Percentiles rank a stretch among this genome's conserved stretches.
Conservation (phyloP, 2,113 vertebrate genomes). For the Poeciliopsis prolifica region DNA sequence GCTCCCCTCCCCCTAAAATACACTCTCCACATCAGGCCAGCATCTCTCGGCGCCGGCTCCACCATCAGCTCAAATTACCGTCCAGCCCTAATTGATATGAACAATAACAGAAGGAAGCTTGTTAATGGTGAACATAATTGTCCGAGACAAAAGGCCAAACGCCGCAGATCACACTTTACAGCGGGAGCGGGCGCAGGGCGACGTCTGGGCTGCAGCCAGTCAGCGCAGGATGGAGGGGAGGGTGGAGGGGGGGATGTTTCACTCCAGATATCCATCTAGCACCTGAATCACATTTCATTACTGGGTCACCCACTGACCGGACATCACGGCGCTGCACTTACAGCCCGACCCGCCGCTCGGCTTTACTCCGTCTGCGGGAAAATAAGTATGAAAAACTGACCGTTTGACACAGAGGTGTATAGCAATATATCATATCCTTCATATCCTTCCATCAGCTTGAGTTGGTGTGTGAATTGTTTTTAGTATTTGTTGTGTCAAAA, state of each 20-base stretch:
- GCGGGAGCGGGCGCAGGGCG: slow-evolving; percentile 55
- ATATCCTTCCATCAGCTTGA: neutral
- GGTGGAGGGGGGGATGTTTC: slow-evolving; percentile 33
- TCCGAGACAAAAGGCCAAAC: slow-evolving; percentile 66
- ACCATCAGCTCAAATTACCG: slow-evolving; percentile 86
- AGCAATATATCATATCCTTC: neutral
- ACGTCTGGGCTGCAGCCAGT: slow-evolving; percentile 66
- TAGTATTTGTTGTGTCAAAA: neutral
- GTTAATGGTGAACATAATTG: slow-evolving; percentile 84
- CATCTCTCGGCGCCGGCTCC: slow-evolving; percentile 83
- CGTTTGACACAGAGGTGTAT: neutral
- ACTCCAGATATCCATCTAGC: slow-evolving; percentile 67
- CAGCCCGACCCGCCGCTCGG: slow-evolving; percentile 2
- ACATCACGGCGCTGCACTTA: slow-evolving; percentile 26
- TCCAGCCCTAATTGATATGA: slow-evolving; percentile 87
- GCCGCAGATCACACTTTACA: slow-evolving; percentile 60
- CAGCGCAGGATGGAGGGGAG: neutral
- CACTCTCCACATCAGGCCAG: slow-evolving; percentile 71
- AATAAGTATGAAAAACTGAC: neutral
- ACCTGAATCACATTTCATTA: slow-evolving; percentile 70
- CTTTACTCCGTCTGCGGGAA: neutral
- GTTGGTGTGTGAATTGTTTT: neutral
- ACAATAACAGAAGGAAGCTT: slow-evolving; percentile 87
- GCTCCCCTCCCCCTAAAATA: slow-evolving; percentile 33
- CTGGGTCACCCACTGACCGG: slow-evolving; percentile 35